phyloP scores from a whole-genome alignment of 2,888 invertebrate genomes.

The Aspidiotus destructor region DNA sequence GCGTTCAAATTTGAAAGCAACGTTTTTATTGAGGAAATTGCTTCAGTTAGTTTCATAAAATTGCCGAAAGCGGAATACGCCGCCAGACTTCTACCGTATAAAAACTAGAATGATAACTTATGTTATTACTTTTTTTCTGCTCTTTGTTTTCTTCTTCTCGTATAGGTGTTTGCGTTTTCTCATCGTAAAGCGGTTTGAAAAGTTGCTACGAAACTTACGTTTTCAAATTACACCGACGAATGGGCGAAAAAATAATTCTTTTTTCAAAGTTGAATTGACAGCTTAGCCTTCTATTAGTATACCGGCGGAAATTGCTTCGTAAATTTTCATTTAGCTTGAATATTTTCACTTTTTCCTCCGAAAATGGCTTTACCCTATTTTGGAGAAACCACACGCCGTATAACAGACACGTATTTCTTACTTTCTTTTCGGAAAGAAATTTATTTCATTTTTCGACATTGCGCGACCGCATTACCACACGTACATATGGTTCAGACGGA shows the following conservation, averaged over 20 bases:
- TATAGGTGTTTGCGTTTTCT: slow-evolving; percentile 10
- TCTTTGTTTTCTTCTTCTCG: neutral
- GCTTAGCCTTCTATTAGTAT: slow-evolving; percentile 3
- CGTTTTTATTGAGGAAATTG: slow-evolving; percentile 17
- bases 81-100: slow-evolving; percentile 21
- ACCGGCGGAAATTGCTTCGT: slow-evolving; percentile 22
- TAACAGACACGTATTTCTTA: too few relatives aligned
- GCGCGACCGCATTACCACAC: too few relatives aligned
- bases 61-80: slow-evolving; percentile 16
- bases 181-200: neutral
- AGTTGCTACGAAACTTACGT: neutral
- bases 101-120: slow-evolving; percentile 29
- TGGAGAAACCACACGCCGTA: neutral
- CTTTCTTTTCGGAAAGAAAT: too few relatives aligned
- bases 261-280: slow-evolving; percentile 28
- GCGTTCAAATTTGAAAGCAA: neutral
- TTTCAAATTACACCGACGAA: slow-evolving; percentile 26
- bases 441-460: too few relatives aligned
- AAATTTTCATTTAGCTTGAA: slow-evolving; percentile 25
- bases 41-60: slow-evolving; percentile 25
- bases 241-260: slow-evolving; percentile 19
- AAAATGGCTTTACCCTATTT: slow-evolving; percentile 16
- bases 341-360: slow-evolving; percentile 23
- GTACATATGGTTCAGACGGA: too few relatives aligned
- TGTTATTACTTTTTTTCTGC: slow-evolving; percentile 23